phyloP scores from a whole-genome alignment of 35 echinoderm and acorn worm genomes.

The Ophioderma brevispina region DNA sequence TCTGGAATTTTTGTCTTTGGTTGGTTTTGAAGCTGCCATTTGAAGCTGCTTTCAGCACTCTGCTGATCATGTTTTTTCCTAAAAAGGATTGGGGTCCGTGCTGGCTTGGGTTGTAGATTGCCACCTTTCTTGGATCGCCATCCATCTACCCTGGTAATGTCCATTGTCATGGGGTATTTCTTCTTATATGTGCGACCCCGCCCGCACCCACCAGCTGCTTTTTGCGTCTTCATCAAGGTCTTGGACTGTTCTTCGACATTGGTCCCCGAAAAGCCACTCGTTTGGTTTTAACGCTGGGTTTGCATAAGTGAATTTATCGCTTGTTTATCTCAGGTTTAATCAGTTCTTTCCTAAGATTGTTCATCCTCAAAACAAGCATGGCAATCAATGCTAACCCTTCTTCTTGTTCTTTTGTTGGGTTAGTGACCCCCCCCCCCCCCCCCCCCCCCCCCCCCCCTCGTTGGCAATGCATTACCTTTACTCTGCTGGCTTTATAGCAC shows the following conservation, averaged over 20 bases:
- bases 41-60: not conserved
- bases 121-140: not conserved
- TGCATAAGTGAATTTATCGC: constrained; percentile 40
- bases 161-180: not conserved
- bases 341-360: constrained; percentile 14
- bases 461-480: not conserved
- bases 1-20: not conserved
- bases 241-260: constrained; percentile 39
- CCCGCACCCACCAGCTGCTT: constrained; percentile 37
- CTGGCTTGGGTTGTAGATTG: not conserved
- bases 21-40: not conserved
- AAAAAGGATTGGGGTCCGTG: not conserved
- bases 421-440: no score
- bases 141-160: not conserved
- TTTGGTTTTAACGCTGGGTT: not conserved
- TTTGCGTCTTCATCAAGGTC: constrained; percentile 57
- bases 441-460: no score
- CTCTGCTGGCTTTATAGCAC: not conserved
- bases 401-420: not conserved
- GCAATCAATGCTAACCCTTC: not conserved
- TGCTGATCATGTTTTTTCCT: not conserved
- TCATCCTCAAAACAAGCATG: not conserved
- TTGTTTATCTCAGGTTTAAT: constrained; percentile 18
- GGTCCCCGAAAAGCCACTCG: constrained; percentile 47
- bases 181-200: not conserved